Percentiles rank a stretch among this genome's conserved stretches.
Conservation (phyloP, 2,797 vertebrate genomes). For the Psittacula echo region DNA sequence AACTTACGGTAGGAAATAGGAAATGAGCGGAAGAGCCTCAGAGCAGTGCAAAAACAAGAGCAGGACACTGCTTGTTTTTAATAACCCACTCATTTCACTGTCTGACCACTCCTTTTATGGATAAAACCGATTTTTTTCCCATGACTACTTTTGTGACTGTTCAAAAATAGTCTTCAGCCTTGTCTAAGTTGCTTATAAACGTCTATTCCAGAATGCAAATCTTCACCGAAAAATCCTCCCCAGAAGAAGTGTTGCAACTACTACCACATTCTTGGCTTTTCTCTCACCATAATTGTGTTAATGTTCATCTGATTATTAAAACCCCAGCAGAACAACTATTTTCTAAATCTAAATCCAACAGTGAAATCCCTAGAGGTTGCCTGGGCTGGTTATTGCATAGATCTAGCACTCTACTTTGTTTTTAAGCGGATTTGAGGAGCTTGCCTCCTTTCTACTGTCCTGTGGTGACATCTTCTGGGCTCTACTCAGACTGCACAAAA, state of each 20-base stretch:
- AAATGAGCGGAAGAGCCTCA: background rate
- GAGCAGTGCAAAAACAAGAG: constrained; percentile 12
- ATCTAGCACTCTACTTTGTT: background rate
- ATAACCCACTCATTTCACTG: constrained; percentile 33
- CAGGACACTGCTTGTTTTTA: constrained; percentile 44
- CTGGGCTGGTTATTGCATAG: background rate
- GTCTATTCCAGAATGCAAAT: background rate
- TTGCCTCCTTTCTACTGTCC: background rate
- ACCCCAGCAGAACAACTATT: background rate
- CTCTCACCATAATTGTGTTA: background rate
- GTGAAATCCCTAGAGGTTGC: background rate
- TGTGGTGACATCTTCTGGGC: constrained; percentile 59
- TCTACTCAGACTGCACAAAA: background rate
- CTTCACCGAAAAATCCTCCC: background rate
- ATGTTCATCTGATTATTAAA: background rate
- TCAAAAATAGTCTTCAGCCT: constrained; percentile 24
- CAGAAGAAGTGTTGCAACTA: background rate
- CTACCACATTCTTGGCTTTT: background rate
- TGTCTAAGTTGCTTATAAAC: constrained; percentile 15
- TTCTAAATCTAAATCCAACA: background rate
- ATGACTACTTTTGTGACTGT: constrained; percentile 6
- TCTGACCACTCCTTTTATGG: constrained; percentile 62
- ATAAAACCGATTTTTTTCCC: constrained; percentile 53
- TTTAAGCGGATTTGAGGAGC: background rate
- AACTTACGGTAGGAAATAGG: background rate